These are phyloP conservation scores for Aphelenchoides besseyi DNA, from an alignment of 1,140 invertebrate species.

Conservation along the genomic window DNA sequence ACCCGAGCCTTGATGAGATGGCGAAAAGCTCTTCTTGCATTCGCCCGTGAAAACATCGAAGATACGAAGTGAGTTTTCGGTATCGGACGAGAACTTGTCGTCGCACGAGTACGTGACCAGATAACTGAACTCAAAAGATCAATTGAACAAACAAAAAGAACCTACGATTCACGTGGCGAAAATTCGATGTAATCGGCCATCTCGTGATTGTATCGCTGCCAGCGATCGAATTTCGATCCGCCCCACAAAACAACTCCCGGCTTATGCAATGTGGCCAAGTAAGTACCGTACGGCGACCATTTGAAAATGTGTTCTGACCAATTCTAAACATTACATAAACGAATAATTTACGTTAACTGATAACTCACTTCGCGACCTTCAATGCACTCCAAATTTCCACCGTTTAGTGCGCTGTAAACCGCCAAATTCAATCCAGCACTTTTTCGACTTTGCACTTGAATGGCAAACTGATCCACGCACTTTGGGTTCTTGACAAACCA, in stretches of 20 bases:
- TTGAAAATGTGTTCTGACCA: constrained; percentile 92
- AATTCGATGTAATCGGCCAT: constrained; percentile 93
- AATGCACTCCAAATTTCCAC: neutral
- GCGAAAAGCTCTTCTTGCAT: constrained; percentile 54
- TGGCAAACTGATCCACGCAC: constrained; percentile 80
- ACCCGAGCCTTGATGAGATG: constrained; percentile 31
- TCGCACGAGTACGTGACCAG: constrained; percentile 57
- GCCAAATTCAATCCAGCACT: constrained; percentile 64
- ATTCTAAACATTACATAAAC: constrained; percentile 67
- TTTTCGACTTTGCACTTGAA: constrained; percentile 76
- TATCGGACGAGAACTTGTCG: constrained; percentile 29
- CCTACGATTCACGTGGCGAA: constrained; percentile 87
- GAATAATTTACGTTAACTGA: too few relatives aligned
- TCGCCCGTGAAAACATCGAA: constrained; percentile 63
- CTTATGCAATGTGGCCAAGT: constrained; percentile 89
- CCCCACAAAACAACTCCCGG: constrained; percentile 94
- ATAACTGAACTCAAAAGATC: constrained; percentile 40
- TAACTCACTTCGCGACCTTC: constrained; percentile 24
- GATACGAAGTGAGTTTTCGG: constrained; percentile 52
- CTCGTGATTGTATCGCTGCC: constrained; percentile 82
- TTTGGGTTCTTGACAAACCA: constrained; percentile 81
- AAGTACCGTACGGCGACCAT: constrained; percentile 95
- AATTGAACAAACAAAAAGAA: constrained; percentile 37
- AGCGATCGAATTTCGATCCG: constrained; percentile 83
- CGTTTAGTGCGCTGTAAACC: constrained; percentile 34